Evolutionary conservation across 2,888 invertebrate genomes (phyloP).

Genomic region (Blera fallax): DNA sequence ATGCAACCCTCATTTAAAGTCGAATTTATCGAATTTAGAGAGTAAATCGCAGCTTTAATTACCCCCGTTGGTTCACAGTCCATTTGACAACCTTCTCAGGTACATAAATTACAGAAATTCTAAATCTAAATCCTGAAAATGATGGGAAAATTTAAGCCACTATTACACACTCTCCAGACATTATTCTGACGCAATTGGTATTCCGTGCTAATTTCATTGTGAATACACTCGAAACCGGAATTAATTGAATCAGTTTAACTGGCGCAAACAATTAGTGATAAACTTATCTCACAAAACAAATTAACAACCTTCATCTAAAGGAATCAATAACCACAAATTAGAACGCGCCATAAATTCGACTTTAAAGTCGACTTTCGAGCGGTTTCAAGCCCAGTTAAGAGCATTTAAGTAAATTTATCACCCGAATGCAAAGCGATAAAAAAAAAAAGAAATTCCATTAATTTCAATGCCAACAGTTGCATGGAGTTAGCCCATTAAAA

Average conservation of each 20-base stretch:
- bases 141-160: neutral
- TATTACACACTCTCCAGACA: neutral
- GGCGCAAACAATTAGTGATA: too few relatives aligned
- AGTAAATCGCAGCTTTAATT: too few relatives aligned
- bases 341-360: neutral
- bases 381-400: neutral
- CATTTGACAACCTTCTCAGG: too few relatives aligned
- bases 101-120: too few relatives aligned
- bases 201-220: neutral
- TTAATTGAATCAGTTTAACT: neutral
- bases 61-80: too few relatives aligned
- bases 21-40: too few relatives aligned
- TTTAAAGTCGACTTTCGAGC: neutral
- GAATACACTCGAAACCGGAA: neutral
- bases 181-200: neutral
- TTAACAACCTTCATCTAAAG: neutral
- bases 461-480: constrained; percentile 22
- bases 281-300: neutral
- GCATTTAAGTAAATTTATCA: neutral
- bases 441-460: neutral
- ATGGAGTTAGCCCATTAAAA: constrained; percentile 12
- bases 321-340: neutral
- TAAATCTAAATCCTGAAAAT: neutral
- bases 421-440: neutral
- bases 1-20: too few relatives aligned